Percentiles rank a stretch among this genome's conserved stretches.
Conservation (phyloP, 2,888 invertebrate species). For the Drosophila tripunctata region DNA sequence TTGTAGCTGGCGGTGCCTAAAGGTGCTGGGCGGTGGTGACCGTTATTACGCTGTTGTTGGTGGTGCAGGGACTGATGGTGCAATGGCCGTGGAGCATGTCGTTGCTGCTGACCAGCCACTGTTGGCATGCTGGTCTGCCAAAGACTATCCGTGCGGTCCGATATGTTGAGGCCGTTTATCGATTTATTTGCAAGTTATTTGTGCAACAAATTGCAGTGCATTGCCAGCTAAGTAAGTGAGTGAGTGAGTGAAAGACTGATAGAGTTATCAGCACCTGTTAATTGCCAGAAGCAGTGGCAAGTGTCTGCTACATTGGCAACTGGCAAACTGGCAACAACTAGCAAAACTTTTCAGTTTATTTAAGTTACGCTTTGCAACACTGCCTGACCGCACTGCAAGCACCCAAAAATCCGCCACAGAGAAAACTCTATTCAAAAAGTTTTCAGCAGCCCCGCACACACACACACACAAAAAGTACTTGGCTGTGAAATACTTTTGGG, state of each 20-base stretch:
- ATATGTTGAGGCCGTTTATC: constrained; percentile 76
- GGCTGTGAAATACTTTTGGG: not conserved
- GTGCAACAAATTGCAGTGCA: constrained; percentile 11
- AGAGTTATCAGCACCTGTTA: constrained; percentile 36
- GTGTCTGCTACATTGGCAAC: constrained; percentile 6
- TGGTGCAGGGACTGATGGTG: constrained; percentile 20
- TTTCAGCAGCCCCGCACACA: too few species aligned
- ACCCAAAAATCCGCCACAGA: not conserved
- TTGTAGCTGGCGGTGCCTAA: constrained; percentile 32
- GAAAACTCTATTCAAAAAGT: constrained; percentile 66
- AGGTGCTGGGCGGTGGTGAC: constrained; percentile 28
- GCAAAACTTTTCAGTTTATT: constrained; percentile 18
- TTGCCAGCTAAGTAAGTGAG: too few species aligned
- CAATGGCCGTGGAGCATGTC: constrained; percentile 54
- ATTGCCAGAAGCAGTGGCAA: constrained; percentile 53
- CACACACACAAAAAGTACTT: constrained; percentile 25
- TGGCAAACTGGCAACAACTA: not conserved
- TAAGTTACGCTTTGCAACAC: constrained; percentile 62
- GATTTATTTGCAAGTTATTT: constrained; percentile 4
- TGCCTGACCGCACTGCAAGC: constrained; percentile 12
- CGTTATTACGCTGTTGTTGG: constrained; percentile 34
- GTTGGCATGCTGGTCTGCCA: constrained; percentile 79
- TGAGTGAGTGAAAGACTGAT: not conserved
- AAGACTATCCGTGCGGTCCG: constrained; percentile 81
- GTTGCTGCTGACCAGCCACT: constrained; percentile 48